Evolutionary conservation across 2,113 vertebrate species (phyloP), one percentile per base, ranked within the genome.

Genomic region (Octodon degus): DNA sequence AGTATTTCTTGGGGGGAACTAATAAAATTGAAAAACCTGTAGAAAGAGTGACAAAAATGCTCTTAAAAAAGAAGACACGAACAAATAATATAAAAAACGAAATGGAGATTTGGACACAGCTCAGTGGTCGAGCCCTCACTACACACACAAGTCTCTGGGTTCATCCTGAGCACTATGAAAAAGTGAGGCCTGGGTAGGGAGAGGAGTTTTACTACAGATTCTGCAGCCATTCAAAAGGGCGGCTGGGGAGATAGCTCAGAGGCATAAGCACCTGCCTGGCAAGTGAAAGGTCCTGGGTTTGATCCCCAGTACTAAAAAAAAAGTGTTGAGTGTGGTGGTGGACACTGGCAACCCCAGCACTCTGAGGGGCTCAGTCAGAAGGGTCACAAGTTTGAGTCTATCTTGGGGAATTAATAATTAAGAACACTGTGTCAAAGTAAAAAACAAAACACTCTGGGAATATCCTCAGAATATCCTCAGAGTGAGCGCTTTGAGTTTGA

Each of bases 61-160:
- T 63, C 20, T 37, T 20, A 92, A 93, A 93, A 94, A 53, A 63
- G 14, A 96, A 89, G 34, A 47, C 6, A 50, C 27, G 82, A 77
- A 86, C 62, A 63, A 43, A 43, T 76, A 86, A 32, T 80, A 89
- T 85, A 19, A 93, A 14, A 14, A 84, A 80, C 34, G 43, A 91
- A 34, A 32, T 14, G 16, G 1, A 1, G 25, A 27, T 50, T 77
- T 43, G 43, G 13, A 43, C 16, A 5, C 17, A 32, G 12, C 19
- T n/a, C 80, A 60, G 34, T 37, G 34, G 34, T 10, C 13, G 10
- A 60, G 19, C 32, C 10, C 50, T 55, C 20, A 19, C 79, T 22
- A 81, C 1, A 12, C 32, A 4, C 17, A n/a, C 32, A 58, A 20
- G 55, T 11, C 20, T 67, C 22, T 82, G 53, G 30, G 34, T 82